Percentiles rank a stretch among this genome's conserved stretches.
These are phyloP conservation scores for Baccha elongata DNA, from an alignment of 2,888 invertebrate genomes.

Conservation along the genomic window DNA sequence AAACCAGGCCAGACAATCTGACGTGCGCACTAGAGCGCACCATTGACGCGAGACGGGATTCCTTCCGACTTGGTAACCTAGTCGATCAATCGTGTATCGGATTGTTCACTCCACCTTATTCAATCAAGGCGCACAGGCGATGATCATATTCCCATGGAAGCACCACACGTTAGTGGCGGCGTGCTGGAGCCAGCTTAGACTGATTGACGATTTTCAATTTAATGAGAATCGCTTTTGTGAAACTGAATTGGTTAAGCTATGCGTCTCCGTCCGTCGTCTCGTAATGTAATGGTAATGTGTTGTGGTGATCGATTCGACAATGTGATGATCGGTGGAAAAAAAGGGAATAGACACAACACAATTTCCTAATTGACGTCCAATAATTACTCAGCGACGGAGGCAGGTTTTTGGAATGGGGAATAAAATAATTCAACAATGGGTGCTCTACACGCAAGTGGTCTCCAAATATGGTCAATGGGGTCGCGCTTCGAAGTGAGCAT, in stretches of 20 bases:
- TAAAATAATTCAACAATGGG: constrained; percentile 64
- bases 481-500: constrained; percentile 30
- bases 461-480: constrained; percentile 70
- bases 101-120: constrained; percentile 67
- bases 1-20: constrained; percentile 71
- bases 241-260: constrained; percentile 39
- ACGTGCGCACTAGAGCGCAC: constrained; percentile 62
- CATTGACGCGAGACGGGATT: constrained; percentile 68
- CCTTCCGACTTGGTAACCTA: constrained; percentile 71
- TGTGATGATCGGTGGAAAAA: not conserved
- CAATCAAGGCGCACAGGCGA: constrained; percentile 57
- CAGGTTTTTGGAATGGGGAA: constrained; percentile 40
- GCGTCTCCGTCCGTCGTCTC: constrained; percentile 20
- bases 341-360: constrained; percentile 28
- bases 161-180: constrained; percentile 33
- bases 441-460: constrained; percentile 40
- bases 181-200: constrained; percentile 45
- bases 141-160: constrained; percentile 67
- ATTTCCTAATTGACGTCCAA: constrained; percentile 70
- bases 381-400: constrained; percentile 56
- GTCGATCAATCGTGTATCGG: constrained; percentile 59
- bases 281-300: constrained; percentile 40
- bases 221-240: constrained; percentile 63
- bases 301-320: constrained; percentile 48
- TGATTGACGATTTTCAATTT: constrained; percentile 73